A percentile compares a stretch with the other conserved stretches of the same genome.
Conservation (phyloP, 1,140 invertebrate species). For the Zaprionus camerounensis region DNA sequence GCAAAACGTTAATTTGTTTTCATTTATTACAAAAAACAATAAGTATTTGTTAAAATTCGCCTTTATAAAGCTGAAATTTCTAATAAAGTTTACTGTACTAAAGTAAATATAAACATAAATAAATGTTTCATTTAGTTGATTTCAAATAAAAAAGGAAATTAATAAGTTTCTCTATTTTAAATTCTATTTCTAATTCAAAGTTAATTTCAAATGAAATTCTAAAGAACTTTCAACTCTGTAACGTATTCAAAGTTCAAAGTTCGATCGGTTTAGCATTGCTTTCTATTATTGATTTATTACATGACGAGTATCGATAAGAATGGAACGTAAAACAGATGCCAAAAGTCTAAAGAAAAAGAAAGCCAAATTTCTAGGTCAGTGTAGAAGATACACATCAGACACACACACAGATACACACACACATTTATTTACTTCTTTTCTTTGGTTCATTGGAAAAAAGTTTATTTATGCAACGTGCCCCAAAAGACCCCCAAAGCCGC, state of each 20-base stretch:
- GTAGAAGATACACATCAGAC: constrained; percentile 33
- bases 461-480: constrained; percentile 69
- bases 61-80: too few relatives aligned
- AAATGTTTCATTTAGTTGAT: neutral
- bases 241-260: neutral
- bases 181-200: neutral
- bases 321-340: constrained; percentile 23
- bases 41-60: neutral
- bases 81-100: neutral
- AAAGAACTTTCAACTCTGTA: neutral
- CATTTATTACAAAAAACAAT: too few relatives aligned
- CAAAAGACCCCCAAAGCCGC: constrained; percentile 28
- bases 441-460: constrained; percentile 53
- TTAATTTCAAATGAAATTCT: neutral
- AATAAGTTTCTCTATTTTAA: neutral
- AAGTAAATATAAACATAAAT: neutral
- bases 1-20: too few relatives aligned
- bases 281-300: neutral
- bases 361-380: constrained; percentile 74
- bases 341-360: constrained; percentile 53
- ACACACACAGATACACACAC: neutral
- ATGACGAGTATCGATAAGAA: neutral
- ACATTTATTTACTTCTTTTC: neutral
- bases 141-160: neutral
- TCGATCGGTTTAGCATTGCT: neutral